phyloP scores from a whole-genome alignment of 2,888 invertebrate species.

The Chloromyia formosa region DNA sequence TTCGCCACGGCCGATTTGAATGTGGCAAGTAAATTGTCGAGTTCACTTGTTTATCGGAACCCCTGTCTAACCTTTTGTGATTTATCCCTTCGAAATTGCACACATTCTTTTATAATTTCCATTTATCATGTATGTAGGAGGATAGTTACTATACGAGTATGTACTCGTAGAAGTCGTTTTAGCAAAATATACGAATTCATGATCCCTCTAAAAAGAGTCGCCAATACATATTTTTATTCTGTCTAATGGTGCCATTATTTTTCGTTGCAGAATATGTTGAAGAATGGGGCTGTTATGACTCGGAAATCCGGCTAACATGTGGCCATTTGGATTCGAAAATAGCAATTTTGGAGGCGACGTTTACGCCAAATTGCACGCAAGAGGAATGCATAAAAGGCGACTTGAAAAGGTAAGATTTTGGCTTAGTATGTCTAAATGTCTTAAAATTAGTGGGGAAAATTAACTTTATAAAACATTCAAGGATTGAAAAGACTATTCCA shows the following conservation, averaged over 20 bases:
- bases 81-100: slow-evolving; percentile 40
- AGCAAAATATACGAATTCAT: not conserved
- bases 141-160: no score
- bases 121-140: slow-evolving; percentile 1
- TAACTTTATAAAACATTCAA: not conserved
- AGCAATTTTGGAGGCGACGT: slow-evolving; percentile 72
- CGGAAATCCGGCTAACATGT: slow-evolving; percentile 71
- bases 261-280: slow-evolving; percentile 72
- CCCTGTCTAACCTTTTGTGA: slow-evolving; percentile 11
- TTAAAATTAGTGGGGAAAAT: not conserved
- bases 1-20: slow-evolving; percentile 43
- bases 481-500: no score
- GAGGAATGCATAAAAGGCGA: slow-evolving; percentile 52
- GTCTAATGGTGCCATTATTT: slow-evolving; percentile 37
- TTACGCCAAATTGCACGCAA: slow-evolving; percentile 62
- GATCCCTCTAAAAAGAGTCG: not conserved
- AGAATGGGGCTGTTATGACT: slow-evolving; percentile 70
- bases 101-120: slow-evolving; percentile 36
- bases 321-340: slow-evolving; percentile 71
- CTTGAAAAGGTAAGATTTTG: slow-evolving; percentile 51
- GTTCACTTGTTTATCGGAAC: slow-evolving; percentile 28
- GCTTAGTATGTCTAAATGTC: not conserved
- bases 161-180: not conserved
- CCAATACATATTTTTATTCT: slow-evolving; percentile 29
- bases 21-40: slow-evolving; percentile 40